Conservation (phyloP, 2,113 vertebrate genomes). For the Cephalopterus ornatus region DNA sequence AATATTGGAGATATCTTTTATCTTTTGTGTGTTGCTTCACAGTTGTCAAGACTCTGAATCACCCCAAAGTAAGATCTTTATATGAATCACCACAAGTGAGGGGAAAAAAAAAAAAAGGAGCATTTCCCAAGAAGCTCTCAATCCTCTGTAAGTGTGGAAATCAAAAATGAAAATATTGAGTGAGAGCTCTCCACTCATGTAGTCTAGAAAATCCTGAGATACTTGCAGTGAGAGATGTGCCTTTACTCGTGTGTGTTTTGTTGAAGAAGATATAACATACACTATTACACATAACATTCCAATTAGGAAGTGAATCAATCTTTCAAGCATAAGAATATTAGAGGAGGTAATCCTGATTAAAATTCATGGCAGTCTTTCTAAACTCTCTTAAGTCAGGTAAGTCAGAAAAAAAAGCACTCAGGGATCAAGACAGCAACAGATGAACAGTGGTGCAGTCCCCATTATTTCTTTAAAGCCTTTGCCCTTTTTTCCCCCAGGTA, state of each 20-base stretch:
- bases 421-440: neutral
- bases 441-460: neutral
- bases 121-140: neutral
- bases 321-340: neutral
- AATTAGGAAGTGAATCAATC: neutral
- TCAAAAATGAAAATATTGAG: neutral
- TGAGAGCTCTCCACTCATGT: neutral
- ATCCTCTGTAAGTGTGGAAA: neutral
- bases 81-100: neutral
- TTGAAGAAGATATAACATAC: neutral
- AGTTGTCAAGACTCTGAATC: neutral
- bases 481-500: neutral
- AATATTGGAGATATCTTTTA: neutral
- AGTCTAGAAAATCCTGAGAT: neutral
- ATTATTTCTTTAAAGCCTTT: neutral
- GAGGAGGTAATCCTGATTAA: neutral
- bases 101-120: neutral
- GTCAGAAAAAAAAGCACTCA: neutral
- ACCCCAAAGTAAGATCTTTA: neutral
- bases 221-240: neutral
- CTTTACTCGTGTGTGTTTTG: neutral
- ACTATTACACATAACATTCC: neutral
- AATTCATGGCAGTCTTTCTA: neutral
- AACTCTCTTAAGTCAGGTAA: rapidly evolving
- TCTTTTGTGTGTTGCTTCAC: neutral